These are phyloP conservation scores for Eulemur albifrons DNA, from an alignment of 2,797 vertebrate genomes.

Conservation along the genomic window DNA sequence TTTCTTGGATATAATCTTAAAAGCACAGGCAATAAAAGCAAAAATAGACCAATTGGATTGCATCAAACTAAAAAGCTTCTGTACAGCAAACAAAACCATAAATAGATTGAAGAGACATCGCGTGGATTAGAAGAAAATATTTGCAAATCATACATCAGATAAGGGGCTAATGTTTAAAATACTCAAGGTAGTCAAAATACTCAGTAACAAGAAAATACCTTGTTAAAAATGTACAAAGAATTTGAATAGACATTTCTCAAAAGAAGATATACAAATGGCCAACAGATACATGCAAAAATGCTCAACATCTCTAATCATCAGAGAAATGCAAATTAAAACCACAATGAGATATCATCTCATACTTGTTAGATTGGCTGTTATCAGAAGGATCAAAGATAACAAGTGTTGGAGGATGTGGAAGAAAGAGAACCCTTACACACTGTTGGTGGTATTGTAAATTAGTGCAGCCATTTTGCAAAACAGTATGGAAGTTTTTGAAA, in stretches of 20 bases:
- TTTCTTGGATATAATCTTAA: background rate
- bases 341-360: background rate
- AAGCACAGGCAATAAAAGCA: background rate
- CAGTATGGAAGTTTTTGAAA: background rate
- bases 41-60: background rate
- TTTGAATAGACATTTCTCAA: background rate
- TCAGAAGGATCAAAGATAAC: background rate
- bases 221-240: background rate
- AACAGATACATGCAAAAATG: background rate
- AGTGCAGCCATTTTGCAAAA: background rate
- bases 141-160: background rate
- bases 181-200: background rate
- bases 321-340: background rate
- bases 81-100: background rate
- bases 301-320: background rate
- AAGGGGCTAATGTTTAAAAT: background rate
- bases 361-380: background rate
- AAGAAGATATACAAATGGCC: background rate
- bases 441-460: background rate
- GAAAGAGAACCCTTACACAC: background rate
- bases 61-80: background rate
- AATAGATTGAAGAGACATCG: background rate
- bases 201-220: background rate
- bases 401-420: background rate
- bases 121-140: background rate